Evolutionary conservation across 2,113 vertebrate genomes (phyloP), one percentile per base, ranked within the genome.

Genomic region (Pycnonotus jocosus): DNA sequence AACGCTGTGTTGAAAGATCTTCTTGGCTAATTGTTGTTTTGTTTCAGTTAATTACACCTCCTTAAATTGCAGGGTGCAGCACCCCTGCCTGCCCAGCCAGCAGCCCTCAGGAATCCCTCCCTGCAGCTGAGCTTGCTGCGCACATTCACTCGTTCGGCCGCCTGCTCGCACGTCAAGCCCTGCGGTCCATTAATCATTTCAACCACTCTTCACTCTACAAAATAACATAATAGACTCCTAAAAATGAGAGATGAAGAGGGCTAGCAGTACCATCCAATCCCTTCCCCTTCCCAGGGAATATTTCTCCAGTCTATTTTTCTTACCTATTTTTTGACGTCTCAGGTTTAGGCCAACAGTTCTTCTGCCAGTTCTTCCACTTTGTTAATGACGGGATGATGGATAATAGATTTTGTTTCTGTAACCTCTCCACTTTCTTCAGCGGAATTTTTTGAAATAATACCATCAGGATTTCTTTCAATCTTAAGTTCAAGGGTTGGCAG

Each of bases 141-240:
- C 25, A 8, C 33, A 47, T 37, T 64, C 86, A n/a, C 33, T 82
- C 31, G 2, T 62, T 91, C 73, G 89, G 53, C 69, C 1, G 7
- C 71, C 61, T 76, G 77, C 65, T 95, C 0, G 0, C 76, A 73
- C 17, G 17, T 81, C 73, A 87, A 80, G 72, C 48, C 38, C 47
- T 47, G 24, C 0, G 0, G 86, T 45, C 82, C 79, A 96, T 97
- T 97, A 88, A 92, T 95, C 92, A 95, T 93, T 88, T 90, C 86
- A 96, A 93, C 90, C 40, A 48, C 80, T 86, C 69, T 90, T 88
- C 85, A 88, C 57, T 90, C 86, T 72, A 68, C 90, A 95, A 93
- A 96, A 83, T 78, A 96, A 84, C 80, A 81, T 90, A 70, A 94
- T 88, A 82, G 69, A 94, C 68, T 92, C 84, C 54, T 81, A 94